Percentiles rank a stretch among this genome's conserved stretches.
Conservation (phyloP, 2,888 invertebrate genomes). For the Adelphocoris suturalis region DNA sequence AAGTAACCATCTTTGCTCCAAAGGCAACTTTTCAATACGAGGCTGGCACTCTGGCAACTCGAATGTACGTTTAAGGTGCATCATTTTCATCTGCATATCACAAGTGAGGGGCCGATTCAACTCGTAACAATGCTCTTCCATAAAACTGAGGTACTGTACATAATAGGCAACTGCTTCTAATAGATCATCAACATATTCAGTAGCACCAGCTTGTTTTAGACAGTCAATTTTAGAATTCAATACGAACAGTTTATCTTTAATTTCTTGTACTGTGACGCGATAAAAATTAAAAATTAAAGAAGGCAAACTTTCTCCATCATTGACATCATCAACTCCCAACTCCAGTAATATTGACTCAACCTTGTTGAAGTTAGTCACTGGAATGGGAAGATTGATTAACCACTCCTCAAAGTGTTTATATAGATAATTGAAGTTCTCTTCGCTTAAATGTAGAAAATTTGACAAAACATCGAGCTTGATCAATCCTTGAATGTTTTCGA, state of each 20-base stretch:
- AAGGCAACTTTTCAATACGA: not conserved
- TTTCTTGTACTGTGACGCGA: not conserved
- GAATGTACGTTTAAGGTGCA: not conserved
- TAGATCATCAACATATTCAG: not conserved
- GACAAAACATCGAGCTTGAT: conserved; percentile 14
- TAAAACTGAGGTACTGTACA: not conserved
- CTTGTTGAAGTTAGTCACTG: not conserved
- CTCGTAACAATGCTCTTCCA: not conserved
- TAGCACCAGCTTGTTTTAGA: not conserved
- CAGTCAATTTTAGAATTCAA: conserved; percentile 21
- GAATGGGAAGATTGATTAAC: not conserved
- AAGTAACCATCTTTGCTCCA: not conserved
- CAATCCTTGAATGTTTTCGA: not conserved
- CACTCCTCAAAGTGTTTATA: not conserved
- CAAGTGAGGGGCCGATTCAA: not conserved
- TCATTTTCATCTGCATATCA: not conserved
- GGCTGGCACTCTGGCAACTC: not conserved
- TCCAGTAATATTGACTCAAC: not conserved
- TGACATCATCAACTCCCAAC: no score
- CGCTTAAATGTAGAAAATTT: not conserved
- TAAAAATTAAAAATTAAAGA: not conserved
- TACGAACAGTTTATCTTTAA: not conserved
- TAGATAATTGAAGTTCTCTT: not conserved
- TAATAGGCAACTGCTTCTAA: not conserved
- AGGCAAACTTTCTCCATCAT: not conserved